phyloP scores from a whole-genome alignment of 2,888 invertebrate genomes.

The Cryptus armator region DNA sequence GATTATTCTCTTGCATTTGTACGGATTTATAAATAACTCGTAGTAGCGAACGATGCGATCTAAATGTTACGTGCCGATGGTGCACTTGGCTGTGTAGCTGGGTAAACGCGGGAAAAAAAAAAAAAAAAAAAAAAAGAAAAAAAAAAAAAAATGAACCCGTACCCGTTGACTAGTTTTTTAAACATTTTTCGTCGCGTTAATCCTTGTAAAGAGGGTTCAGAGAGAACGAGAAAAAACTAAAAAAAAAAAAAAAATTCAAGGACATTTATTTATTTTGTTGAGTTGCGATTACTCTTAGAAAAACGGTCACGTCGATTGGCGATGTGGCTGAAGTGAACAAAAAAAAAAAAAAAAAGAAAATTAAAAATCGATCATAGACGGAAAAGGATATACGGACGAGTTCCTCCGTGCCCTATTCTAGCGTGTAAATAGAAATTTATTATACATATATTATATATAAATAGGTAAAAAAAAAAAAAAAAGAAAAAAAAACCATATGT shows the following conservation, averaged over 20 bases:
- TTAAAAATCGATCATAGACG: slow-evolving; percentile 69
- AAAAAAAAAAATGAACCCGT: slow-evolving; percentile 34
- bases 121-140: slow-evolving; percentile 35
- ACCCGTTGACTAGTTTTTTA: slow-evolving; percentile 59
- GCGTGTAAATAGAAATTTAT: slow-evolving; percentile 74
- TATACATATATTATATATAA: slow-evolving; percentile 68
- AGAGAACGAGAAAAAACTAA: not conserved
- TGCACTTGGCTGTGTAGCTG: slow-evolving; percentile 70
- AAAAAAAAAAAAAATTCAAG: not conserved
- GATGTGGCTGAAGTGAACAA: slow-evolving; percentile 39
- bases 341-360: slow-evolving; percentile 22
- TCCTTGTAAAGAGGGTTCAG: slow-evolving; percentile 38
- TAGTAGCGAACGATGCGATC: slow-evolving; percentile 39
- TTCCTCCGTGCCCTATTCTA: slow-evolving; percentile 81
- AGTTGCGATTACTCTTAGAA: slow-evolving; percentile 37
- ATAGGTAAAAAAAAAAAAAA: slow-evolving; percentile 58
- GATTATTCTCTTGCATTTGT: slow-evolving; percentile 65
- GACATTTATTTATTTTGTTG: slow-evolving; percentile 37
- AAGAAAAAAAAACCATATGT: slow-evolving; percentile 58
- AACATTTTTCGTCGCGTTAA: slow-evolving; percentile 46
- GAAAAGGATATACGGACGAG: slow-evolving; percentile 80
- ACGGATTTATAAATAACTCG: slow-evolving; percentile 56
- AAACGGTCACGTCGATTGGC: slow-evolving; percentile 39
- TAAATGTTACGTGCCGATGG: slow-evolving; percentile 49
- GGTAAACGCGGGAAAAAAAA: slow-evolving; percentile 54